These are phyloP conservation scores for Eleutherodactylus coqui DNA, from an alignment of 2,797 vertebrate genomes.

Conservation along the genomic window DNA sequence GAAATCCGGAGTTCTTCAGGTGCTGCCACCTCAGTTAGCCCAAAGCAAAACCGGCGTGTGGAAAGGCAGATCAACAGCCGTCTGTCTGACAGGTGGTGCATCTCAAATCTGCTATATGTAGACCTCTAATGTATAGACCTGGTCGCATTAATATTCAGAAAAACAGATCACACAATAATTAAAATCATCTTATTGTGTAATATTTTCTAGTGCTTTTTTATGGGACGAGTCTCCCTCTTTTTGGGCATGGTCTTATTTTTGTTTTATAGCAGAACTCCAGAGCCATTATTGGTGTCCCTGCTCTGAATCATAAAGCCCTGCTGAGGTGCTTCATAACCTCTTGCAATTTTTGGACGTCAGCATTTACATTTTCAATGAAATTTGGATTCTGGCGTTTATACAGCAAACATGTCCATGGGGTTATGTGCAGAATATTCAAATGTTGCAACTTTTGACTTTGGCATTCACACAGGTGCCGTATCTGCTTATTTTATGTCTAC, in stretches of 20 bases:
- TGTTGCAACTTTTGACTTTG: slow-evolving; percentile 20
- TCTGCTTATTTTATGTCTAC: background rate
- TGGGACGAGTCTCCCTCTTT: background rate
- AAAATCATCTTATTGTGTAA: too few species aligned
- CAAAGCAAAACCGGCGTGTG: too few species aligned
- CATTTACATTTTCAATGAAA: slow-evolving; percentile 8
- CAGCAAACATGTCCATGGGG: slow-evolving; percentile 23
- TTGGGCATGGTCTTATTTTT: background rate
- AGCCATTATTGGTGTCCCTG: background rate
- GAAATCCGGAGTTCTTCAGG: too few species aligned
- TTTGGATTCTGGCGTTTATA: slow-evolving; percentile 5
- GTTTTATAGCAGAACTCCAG: background rate
- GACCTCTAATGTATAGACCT: too few species aligned
- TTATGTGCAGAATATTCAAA: background rate
- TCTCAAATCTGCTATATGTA: too few species aligned
- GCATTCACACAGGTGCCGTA: background rate
- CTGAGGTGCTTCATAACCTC: background rate
- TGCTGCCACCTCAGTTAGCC: too few species aligned
- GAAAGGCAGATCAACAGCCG: too few species aligned
- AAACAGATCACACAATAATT: too few species aligned
- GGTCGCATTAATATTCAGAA: too few species aligned
- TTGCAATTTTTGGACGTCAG: background rate
- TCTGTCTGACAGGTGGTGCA: too few species aligned
- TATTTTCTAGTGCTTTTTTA: background rate
- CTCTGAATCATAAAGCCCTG: background rate